Percentiles rank a stretch among this genome's conserved stretches.
Evolutionary conservation across 2,113 vertebrate genomes (phyloP).

Genomic region (Etheostoma cragini): DNA sequence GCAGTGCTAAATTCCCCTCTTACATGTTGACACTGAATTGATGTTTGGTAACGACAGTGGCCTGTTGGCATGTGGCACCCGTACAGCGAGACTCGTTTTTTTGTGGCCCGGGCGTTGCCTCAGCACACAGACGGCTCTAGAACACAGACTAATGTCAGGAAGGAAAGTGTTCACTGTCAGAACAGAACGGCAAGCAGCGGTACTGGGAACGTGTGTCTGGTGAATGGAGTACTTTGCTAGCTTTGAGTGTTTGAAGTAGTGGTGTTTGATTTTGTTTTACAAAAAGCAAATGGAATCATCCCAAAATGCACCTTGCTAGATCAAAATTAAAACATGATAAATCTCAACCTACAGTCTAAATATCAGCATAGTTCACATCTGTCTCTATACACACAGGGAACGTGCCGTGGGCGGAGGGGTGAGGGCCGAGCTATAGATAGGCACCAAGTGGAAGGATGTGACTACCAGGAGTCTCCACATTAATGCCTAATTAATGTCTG

Average conservation of each 20-base stretch:
- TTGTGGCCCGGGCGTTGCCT: too few relatives aligned
- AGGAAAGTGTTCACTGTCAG: slow-evolving; percentile 14
- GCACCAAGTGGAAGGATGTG: slow-evolving; percentile 54
- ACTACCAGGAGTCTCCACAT: slow-evolving; percentile 61
- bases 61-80: slow-evolving; percentile 39
- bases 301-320: slow-evolving; percentile 9
- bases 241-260: slow-evolving; percentile 1
- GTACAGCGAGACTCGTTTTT: slow-evolving; percentile 1
- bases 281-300: slow-evolving; percentile 4
- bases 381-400: slow-evolving; percentile 7
- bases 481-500: slow-evolving; percentile 77
- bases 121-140: not conserved
- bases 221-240: not conserved
- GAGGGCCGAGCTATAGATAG: slow-evolving; percentile 40
- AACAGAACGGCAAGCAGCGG: slow-evolving; percentile 4
- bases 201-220: not conserved
- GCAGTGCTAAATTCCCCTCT: slow-evolving; percentile 36
- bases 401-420: slow-evolving; percentile 9
- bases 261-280: slow-evolving; percentile 27
- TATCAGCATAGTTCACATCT: slow-evolving; percentile 7
- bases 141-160: slow-evolving; percentile 34
- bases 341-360: slow-evolving; percentile 14
- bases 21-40: slow-evolving; percentile 32
- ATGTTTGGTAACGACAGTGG: slow-evolving; percentile 25
- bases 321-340: slow-evolving; percentile 2